Percentiles rank a stretch among this genome's conserved stretches.
These are phyloP conservation scores for Pimephales promelas DNA, from an alignment of 2,113 vertebrate genomes.

Conservation along the genomic window DNA sequence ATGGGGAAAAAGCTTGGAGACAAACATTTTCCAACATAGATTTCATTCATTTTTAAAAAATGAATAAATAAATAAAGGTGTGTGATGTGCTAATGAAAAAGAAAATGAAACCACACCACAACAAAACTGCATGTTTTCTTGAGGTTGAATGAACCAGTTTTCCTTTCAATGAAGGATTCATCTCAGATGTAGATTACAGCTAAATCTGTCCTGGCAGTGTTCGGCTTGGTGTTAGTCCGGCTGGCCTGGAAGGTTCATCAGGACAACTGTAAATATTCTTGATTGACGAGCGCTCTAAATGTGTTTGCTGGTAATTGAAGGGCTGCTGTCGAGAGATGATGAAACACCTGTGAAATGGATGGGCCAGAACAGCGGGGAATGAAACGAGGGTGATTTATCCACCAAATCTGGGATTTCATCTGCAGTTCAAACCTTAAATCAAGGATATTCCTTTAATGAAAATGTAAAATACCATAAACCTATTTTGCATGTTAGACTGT, in stretches of 20 bases:
- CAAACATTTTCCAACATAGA: no score
- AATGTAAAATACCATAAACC: background rate
- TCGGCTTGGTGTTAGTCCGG: background rate
- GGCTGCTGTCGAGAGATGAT: background rate
- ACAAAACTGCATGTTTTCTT: background rate
- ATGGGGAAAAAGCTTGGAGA: no score
- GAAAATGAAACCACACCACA: background rate
- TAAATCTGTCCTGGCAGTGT: background rate
- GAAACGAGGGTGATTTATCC: conserved; percentile 24
- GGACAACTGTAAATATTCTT: conserved; percentile 37
- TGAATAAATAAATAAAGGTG: no score
- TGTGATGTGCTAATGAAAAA: background rate
- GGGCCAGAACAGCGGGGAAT: background rate
- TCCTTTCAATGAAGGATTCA: background rate
- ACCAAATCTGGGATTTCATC: background rate
- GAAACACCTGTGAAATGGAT: conserved; percentile 16
- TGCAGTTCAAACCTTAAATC: background rate
- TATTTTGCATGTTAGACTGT: background rate
- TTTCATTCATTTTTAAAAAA: no score
- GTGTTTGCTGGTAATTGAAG: conserved; percentile 22
- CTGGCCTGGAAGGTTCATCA: conserved; percentile 19
- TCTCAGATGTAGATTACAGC: conserved; percentile 15
- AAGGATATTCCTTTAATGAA: background rate
- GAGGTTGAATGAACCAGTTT: background rate
- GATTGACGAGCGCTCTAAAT: conserved; percentile 38